phyloP scores from a whole-genome alignment of 2,113 vertebrate species.

The Sus scrofa region DNA sequence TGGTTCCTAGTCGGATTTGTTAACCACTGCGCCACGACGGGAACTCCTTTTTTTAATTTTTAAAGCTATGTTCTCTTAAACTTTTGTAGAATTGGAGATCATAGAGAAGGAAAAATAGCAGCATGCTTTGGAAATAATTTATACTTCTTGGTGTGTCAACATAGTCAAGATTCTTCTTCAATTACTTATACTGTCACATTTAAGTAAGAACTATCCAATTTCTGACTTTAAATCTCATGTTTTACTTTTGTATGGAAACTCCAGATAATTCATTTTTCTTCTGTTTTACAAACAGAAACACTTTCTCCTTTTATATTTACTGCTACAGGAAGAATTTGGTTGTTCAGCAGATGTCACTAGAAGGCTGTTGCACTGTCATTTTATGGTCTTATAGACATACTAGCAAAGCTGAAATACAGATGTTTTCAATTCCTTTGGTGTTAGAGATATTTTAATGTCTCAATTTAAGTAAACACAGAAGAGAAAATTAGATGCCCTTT shows the following conservation, averaged over 20 bases:
- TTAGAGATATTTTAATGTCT: neutral
- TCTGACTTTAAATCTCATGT: neutral
- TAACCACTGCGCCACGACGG: no score
- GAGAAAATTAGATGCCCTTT: neutral
- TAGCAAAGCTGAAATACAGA: slow-evolving; percentile 41
- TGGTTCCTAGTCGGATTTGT: no score
- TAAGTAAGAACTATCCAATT: neutral
- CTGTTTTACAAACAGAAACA: neutral
- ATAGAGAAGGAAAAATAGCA: neutral
- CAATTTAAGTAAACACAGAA: neutral
- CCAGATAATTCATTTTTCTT: neutral
- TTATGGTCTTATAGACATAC: neutral
- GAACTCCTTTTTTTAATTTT: no score
- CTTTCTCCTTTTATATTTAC: neutral
- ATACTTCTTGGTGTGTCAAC: neutral
- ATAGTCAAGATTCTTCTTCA: neutral
- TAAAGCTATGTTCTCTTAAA: neutral
- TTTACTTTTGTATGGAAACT: neutral
- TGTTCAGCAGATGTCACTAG: slow-evolving; percentile 86
- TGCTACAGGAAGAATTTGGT: neutral
- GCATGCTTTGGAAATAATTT: neutral
- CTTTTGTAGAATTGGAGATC: neutral
- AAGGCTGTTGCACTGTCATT: slow-evolving; percentile 54
- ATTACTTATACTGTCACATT: neutral
- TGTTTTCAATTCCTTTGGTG: slow-evolving; percentile 14